Base-by-base conservation (phyloP, 2,113 vertebrate genomes). In the Myocastor coypus region DNA sequence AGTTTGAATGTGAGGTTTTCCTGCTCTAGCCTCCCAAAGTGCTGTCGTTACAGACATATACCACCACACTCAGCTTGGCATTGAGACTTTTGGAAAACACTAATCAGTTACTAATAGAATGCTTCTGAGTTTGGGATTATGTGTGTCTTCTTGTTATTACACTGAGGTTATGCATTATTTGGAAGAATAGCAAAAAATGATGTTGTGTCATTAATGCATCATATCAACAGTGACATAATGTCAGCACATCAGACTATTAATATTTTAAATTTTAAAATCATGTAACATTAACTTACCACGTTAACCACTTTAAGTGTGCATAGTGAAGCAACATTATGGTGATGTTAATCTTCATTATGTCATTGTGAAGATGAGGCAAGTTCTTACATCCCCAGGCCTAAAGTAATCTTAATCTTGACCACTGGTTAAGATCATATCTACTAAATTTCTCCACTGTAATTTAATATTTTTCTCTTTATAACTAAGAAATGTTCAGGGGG, bases 121-220 rank as follows among this genome's bases (percentile, higher is more conserved):
- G 5, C 28, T 17, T 89, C 22, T 86, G 19, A 81, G 24, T 34
- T 91, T 89, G 68, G 32, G 40, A 78, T 32, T 88, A 30, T 50
- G 37, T 78, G 66, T 94, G 61, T 77, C 92, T 96, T 87, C 77
- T 89, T 32, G 71, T 92, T 30, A 87, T 94, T 92, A 94, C 19
- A 86, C 19, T 92, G 26, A 71, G 37, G 14, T 64, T 81, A 78
- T 64, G 34, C 37, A 83, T 86, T 69, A 86, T 14, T 93, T 69
- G 80, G 68, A 92, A 93, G 24, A 77, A 30, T 24, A 75, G 19
- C 46, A 83, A 95, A 80, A 91, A 87, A 75, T 82, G 16, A 83
- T 73, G 34, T n/a, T 64, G 32, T 73, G 26, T 37, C 85, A 59
- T 94, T 61, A 55, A 22, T 84, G 19, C 55, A 80, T 92, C 14